Conservation (phyloP, 2,888 invertebrate species). For the Xestia rhomboidea region DNA sequence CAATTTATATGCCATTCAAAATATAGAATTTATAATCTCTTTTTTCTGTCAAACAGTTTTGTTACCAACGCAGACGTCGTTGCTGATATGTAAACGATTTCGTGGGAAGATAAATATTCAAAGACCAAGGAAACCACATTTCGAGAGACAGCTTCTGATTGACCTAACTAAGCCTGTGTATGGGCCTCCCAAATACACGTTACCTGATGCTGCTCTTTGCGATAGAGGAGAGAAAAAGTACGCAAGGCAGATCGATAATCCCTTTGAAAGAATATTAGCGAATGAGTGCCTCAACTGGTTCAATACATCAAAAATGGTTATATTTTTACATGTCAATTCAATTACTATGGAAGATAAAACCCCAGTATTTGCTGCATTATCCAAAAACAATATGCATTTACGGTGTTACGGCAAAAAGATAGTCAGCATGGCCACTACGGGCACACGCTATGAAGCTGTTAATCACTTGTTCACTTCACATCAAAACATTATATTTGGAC, state of each 20-base stretch:
- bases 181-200: slow-evolving; percentile 82
- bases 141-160: slow-evolving; percentile 92
- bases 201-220: slow-evolving; percentile 90
- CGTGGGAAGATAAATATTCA: slow-evolving; percentile 95
- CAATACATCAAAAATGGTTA: slow-evolving; percentile 93
- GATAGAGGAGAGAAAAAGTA: slow-evolving; percentile 75
- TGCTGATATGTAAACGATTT: slow-evolving; percentile 92
- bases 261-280: slow-evolving; percentile 93
- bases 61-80: slow-evolving; percentile 81
- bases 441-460: slow-evolving; percentile 93
- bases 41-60: slow-evolving; percentile 80
- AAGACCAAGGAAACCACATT: slow-evolving; percentile 93
- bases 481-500: slow-evolving; percentile 93
- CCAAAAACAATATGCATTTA: slow-evolving; percentile 92
- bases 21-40: neutral
- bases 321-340: slow-evolving; percentile 93
- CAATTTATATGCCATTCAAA: neutral
- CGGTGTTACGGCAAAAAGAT: slow-evolving; percentile 92
- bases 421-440: slow-evolving; percentile 92
- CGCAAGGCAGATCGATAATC: slow-evolving; percentile 90
- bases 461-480: slow-evolving; percentile 92
- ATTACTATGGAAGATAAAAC: slow-evolving; percentile 92
- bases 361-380: slow-evolving; percentile 91
- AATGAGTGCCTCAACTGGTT: slow-evolving; percentile 93
- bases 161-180: slow-evolving; percentile 92